These are phyloP conservation scores for Arctia plantaginis DNA, from an alignment of 2,888 invertebrate genomes.

Conservation along the genomic window DNA sequence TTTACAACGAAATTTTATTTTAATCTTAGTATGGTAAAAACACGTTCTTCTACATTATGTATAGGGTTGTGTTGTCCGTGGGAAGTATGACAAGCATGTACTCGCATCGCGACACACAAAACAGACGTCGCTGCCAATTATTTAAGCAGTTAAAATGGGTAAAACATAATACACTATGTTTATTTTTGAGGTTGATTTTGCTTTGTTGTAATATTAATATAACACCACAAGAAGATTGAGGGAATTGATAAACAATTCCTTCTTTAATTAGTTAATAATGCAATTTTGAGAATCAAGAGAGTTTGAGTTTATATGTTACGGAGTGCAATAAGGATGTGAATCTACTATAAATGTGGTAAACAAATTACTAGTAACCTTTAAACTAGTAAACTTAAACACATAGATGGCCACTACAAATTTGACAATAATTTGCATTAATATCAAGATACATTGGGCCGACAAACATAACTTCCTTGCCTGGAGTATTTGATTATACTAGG, in stretches of 20 bases:
- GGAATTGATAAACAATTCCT: too few species aligned
- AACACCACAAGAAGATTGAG: background rate
- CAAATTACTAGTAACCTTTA: too few species aligned
- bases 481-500: background rate
- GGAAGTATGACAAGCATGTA: background rate
- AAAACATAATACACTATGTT: background rate
- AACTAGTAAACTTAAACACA: too few species aligned
- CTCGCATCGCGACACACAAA: background rate
- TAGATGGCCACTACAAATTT: background rate
- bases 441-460: background rate
- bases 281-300: too few species aligned
- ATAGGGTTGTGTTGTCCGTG: background rate
- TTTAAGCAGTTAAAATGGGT: constrained; percentile 28
- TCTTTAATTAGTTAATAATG: too few species aligned
- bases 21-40: too few species aligned
- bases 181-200: background rate
- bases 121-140: constrained; percentile 7
- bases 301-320: too few species aligned
- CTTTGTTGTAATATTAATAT: background rate
- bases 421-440: background rate
- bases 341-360: too few species aligned
- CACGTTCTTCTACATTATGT: background rate
- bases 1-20: too few species aligned
- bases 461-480: background rate
- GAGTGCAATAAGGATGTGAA: too few species aligned